These are phyloP conservation scores for Falco novaeseelandiae DNA, from an alignment of 2,797 vertebrate genomes.

Conservation along the genomic window DNA sequence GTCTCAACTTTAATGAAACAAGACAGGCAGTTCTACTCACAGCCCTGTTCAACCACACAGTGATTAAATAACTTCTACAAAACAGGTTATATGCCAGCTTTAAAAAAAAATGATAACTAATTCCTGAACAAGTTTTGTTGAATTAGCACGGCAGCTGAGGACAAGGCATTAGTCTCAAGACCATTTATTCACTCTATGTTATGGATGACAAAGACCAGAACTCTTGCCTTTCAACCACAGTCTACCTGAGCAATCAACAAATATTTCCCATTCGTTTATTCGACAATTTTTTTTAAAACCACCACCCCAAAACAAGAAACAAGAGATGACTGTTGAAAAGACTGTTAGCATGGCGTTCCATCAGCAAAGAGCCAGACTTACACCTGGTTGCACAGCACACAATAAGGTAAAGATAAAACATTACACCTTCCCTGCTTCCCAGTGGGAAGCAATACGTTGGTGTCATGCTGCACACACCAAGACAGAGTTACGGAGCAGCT, in stretches of 20 bases:
- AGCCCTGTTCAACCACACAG: neutral
- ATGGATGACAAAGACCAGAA: neutral
- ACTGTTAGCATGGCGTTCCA: neutral
- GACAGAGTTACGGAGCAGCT: neutral
- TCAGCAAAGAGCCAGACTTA: neutral
- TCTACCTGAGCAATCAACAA: neutral
- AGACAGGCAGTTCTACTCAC: neutral
- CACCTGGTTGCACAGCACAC: neutral
- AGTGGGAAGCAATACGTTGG: accelerated
- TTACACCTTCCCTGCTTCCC: neutral
- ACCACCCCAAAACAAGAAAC: neutral
- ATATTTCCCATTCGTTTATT: neutral
- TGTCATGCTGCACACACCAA: neutral
- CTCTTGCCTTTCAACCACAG: neutral
- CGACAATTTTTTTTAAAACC: neutral
- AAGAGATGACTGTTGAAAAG: neutral
- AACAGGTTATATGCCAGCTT: neutral
- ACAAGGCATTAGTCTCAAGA: neutral
- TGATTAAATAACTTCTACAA: neutral
- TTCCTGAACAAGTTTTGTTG: neutral
- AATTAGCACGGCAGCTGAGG: neutral
- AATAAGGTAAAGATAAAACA: neutral
- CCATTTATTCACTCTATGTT: neutral
- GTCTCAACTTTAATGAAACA: neutral
- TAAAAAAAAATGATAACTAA: neutral